These are phyloP conservation scores for Platyrinchus mystaceus DNA, from an alignment of 2,797 vertebrate species.

Conservation along the genomic window DNA sequence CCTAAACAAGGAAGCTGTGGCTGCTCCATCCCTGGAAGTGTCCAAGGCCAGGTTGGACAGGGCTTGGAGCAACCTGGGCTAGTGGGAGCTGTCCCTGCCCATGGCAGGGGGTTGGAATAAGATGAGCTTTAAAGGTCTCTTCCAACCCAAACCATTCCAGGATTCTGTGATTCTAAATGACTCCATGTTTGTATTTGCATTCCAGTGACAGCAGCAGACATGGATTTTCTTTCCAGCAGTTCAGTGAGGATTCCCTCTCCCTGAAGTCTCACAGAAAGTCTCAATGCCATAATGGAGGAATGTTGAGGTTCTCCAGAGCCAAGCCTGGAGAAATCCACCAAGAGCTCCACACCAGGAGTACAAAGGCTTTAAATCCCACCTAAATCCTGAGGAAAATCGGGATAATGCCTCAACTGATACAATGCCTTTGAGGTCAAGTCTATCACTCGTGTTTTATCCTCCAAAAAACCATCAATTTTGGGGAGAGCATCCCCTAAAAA, in stretches of 20 bases:
- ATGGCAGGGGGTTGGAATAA: neutral
- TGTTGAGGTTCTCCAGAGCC: neutral
- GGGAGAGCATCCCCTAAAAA: neutral
- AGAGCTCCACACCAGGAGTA: neutral
- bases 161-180: neutral
- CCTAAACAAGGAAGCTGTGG: neutral
- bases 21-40: neutral
- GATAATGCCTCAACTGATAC: neutral
- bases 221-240: neutral
- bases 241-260: neutral
- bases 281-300: neutral
- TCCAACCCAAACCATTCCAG: neutral
- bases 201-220: neutral
- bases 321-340: neutral
- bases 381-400: neutral
- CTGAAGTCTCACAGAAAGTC: neutral
- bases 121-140: neutral
- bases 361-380: neutral
- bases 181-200: neutral
- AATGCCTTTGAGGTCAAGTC: neutral
- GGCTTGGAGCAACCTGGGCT: neutral
- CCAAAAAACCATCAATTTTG: neutral
- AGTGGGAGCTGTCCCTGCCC: neutral
- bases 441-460: neutral
- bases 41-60: neutral